Evolutionary conservation across 2,797 vertebrate species (phyloP).

Genomic region (Stomatorhinus walkeri): DNA sequence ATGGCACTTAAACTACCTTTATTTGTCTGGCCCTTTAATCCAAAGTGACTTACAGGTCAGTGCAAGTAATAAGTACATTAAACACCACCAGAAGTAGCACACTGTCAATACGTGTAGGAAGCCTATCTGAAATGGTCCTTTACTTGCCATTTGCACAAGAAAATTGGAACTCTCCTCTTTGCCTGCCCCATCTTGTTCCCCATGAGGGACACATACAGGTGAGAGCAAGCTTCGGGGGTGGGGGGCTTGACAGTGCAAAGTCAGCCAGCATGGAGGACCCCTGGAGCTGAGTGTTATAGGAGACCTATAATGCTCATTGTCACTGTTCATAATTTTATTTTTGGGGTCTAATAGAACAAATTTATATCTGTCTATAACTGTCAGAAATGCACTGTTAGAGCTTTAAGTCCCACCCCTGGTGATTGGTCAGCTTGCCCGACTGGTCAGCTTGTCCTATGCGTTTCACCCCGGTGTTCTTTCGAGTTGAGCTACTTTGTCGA

Average conservation of each 20-base stretch:
- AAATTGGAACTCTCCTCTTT: neutral
- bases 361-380: neutral
- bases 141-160: neutral
- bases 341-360: neutral
- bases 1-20: neutral
- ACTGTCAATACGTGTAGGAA: neutral
- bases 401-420: neutral
- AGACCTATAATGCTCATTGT: neutral
- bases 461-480: neutral
- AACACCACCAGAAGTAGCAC: neutral
- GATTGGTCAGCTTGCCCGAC: neutral
- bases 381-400: neutral
- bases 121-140: neutral
- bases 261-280: neutral
- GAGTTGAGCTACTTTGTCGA: no score
- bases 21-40: neutral
- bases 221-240: neutral
- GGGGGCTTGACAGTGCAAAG: neutral
- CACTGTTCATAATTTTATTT: neutral
- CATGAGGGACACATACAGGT: neutral
- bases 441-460: neutral
- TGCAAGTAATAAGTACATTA: neutral
- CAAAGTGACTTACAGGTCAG: neutral
- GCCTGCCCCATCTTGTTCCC: neutral
- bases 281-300: neutral